These are phyloP conservation scores for Mycetomoellerius zeteki DNA, from an alignment of 1,140 invertebrate species.

Conservation along the genomic window DNA sequence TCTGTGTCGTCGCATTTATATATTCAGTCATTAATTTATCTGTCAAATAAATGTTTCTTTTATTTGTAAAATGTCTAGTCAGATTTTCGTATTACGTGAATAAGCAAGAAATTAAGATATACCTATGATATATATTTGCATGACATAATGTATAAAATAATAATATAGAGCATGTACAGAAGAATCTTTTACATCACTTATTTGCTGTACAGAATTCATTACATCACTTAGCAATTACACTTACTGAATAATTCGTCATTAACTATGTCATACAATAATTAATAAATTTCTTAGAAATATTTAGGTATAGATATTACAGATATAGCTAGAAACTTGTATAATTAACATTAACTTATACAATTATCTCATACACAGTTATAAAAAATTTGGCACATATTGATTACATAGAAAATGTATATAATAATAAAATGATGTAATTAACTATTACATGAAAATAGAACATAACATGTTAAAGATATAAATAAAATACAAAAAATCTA, in stretches of 20 bases:
- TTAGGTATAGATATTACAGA: neutral
- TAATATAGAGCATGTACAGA: neutral
- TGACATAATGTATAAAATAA: conserved; percentile 1
- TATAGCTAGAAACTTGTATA: conserved; percentile 15
- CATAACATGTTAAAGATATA: neutral
- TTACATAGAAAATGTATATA: conserved; percentile 29
- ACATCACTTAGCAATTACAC: neutral
- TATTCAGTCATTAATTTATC: conserved; percentile 8
- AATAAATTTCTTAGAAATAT: conserved; percentile 44
- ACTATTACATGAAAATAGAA: conserved; percentile 20
- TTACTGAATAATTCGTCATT: neutral
- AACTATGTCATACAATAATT: conserved; percentile 2
- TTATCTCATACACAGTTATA: neutral
- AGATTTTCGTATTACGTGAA: neutral
- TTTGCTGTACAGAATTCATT: conserved; percentile 20
- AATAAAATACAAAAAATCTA: neutral
- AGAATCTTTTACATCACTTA: conserved; percentile 8
- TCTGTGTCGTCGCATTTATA: neutral
- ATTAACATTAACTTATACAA: neutral
- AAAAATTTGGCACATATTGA: conserved; percentile 62
- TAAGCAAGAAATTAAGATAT: neutral
- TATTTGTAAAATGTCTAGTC: neutral
- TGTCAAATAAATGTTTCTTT: neutral
- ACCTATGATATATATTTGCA: neutral
- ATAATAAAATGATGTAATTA: conserved; percentile 26